These are phyloP conservation scores for Anguilla rostrata DNA, from an alignment of 2,113 vertebrate genomes.

Conservation along the genomic window DNA sequence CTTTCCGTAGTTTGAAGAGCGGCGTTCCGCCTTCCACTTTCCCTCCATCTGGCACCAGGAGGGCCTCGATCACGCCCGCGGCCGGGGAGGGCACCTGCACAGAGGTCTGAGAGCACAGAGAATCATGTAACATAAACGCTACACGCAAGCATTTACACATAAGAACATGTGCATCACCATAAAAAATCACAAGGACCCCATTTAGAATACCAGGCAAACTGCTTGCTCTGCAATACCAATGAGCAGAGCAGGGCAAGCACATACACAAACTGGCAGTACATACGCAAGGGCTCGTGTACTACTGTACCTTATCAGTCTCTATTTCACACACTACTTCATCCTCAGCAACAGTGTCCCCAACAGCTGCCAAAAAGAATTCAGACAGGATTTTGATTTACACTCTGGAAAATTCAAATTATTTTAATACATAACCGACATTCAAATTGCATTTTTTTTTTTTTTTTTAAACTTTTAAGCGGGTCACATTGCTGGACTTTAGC, in stretches of 20 bases:
- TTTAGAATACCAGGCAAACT: neutral
- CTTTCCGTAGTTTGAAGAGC: conserved; percentile 95
- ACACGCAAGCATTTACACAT: neutral
- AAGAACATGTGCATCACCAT: neutral
- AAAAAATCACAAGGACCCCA: neutral
- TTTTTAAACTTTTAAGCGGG: neutral
- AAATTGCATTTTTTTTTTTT: too few relatives aligned
- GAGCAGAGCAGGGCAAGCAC: too few relatives aligned
- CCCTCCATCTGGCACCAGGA: conserved; percentile 91
- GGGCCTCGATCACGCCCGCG: conserved; percentile 90
- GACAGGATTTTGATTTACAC: neutral
- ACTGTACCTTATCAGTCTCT: conserved; percentile 95
- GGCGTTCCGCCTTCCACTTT: conserved; percentile 93
- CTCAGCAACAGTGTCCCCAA: conserved; percentile 88
- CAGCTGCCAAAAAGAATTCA: conserved; percentile 72
- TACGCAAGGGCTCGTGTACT: neutral
- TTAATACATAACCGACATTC: too few relatives aligned
- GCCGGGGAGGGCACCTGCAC: conserved; percentile 94
- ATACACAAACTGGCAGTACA: neutral
- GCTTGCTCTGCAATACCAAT: neutral
- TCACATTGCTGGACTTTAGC: neutral
- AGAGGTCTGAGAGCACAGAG: conserved; percentile 75
- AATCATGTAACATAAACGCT: neutral
- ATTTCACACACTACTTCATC: conserved; percentile 99
- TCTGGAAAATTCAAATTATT: too few relatives aligned